phyloP scores from a whole-genome alignment of 1,140 invertebrate genomes.

The Ruditapes philippinarum region DNA sequence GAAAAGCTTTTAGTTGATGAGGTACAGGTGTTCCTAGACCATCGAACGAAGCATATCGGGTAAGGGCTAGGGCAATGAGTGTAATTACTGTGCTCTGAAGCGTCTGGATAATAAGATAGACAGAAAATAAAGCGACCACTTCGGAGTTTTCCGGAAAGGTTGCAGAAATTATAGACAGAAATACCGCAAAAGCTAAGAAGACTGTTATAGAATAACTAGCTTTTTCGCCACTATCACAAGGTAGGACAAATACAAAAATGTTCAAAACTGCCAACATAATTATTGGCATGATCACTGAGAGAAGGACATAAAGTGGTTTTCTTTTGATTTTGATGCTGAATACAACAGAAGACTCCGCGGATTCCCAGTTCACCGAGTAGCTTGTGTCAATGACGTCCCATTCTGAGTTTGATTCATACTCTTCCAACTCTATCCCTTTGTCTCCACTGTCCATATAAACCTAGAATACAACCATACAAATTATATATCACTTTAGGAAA shows the following conservation, averaged over 20 bases:
- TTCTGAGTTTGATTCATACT: conserved; percentile 33
- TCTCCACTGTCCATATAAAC: conserved; percentile 20
- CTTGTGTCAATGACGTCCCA: conserved; percentile 51
- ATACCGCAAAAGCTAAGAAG: conserved; percentile 53
- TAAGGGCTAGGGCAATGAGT: neutral
- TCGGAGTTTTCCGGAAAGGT: conserved; percentile 53
- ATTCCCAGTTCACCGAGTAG: neutral
- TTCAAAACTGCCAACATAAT: conserved; percentile 40
- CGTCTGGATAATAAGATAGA: conserved; percentile 29
- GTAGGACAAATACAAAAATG: conserved; percentile 36
- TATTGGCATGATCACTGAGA: conserved; percentile 42
- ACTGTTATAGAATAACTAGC: conserved; percentile 41
- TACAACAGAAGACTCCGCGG: neutral
- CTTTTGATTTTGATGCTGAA: conserved; percentile 28
- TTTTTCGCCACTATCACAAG: conserved; percentile 41
- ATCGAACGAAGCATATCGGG: conserved; percentile 16
- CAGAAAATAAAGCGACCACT: neutral
- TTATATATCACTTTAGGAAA: too few species aligned
- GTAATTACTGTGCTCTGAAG: conserved; percentile 22
- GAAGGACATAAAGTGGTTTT: conserved; percentile 39
- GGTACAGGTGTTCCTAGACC: neutral
- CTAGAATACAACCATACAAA: too few species aligned
- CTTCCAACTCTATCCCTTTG: conserved; percentile 21
- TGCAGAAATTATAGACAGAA: conserved; percentile 47
- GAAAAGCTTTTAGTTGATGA: neutral